Base-by-base conservation (phyloP, 2,113 vertebrate species). In the Thinocorus orbignyianus region DNA sequence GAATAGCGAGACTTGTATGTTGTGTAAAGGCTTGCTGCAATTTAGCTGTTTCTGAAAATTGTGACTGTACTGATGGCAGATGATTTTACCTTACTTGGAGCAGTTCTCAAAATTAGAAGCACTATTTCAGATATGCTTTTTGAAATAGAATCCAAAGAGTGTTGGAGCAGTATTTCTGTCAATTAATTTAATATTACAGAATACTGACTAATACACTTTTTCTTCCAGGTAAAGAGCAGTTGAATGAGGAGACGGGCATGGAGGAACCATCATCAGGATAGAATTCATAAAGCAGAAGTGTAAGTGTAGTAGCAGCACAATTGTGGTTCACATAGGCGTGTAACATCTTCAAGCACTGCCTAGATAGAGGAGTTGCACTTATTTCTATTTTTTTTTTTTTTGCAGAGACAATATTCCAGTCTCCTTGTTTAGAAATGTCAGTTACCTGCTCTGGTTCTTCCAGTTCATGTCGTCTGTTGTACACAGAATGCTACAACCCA, bases 141-240 rank as follows among this genome's bases (percentile, higher is more conserved):
- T 44, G 52, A n/a, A 52, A 73, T 48, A 30, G 8, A 35, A 3
- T 2, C 19, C 15, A 35, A 33, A 68, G 12, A 46, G 7, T 69
- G n/a, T 15, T 41, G 35, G 11, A 52, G 28, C 10, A 68, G 8
- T 58, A 57, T 72, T 90, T 82, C 54, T 71, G 31, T 71, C 20
- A 66, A 10, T 37, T 71, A 42, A 49, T 57, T 64, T 5, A 81
- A 8, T 74, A 39, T 35, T 89, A 4, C 0, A 19, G 18, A 35
- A 3, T 81, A 16, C n/a, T 88, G 80, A 86, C 16, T 23, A 52
- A 25, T 62, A n/a, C n/a, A 5, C 20, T 92, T 77, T 93, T 71
- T 88, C 46, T 96, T 96, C 54, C 76, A 96, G 95, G 4, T 92
- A 51, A 82, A 79, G 70, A 95, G 42, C 41, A 82, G 37, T 86